These are phyloP conservation scores for Leucophenga maculata DNA, from an alignment of 2,888 invertebrate genomes.

Conservation along the genomic window DNA sequence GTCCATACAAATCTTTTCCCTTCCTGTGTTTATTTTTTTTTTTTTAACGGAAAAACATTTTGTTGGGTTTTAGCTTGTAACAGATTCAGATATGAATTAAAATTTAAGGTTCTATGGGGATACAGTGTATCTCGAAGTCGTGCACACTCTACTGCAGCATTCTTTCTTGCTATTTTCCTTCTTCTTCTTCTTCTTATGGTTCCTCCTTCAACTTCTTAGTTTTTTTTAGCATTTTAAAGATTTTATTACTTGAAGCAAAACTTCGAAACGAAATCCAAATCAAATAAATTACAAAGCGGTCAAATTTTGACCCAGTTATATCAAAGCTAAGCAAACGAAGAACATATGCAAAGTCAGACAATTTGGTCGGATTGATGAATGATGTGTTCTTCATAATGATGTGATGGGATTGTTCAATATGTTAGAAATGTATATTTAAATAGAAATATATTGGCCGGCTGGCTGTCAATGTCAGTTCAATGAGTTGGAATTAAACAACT, in stretches of 20 bases:
- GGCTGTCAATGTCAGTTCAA: conserved; percentile 12
- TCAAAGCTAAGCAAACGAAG: no score
- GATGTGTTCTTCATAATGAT: neutral
- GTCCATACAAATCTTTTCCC: no score
- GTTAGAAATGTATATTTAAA: neutral
- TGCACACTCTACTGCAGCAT: no score
- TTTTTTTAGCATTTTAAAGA: no score
- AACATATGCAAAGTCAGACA: conserved; percentile 41
- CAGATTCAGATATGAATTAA: no score
- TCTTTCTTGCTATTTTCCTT: no score
- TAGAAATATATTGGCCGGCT: neutral
- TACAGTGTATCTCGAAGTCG: no score
- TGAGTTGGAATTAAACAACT: conserved; percentile 23
- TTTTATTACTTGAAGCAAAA: conserved; percentile 4
- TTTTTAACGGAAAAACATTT: no score
- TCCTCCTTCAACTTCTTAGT: neutral
- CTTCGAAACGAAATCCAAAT: conserved; percentile 9
- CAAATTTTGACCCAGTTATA: conserved; percentile 46
- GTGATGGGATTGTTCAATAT: neutral
- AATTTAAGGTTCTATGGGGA: no score
- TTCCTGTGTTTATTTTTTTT: no score
- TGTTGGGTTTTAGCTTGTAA: no score
- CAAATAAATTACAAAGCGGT: conserved; percentile 38
- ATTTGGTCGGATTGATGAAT: conserved; percentile 1
- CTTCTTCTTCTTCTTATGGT: no score